Percentiles rank a stretch among this genome's conserved stretches.
These are phyloP conservation scores for Vespertilio murinus DNA, from an alignment of 2,797 vertebrate genomes.

Conservation along the genomic window DNA sequence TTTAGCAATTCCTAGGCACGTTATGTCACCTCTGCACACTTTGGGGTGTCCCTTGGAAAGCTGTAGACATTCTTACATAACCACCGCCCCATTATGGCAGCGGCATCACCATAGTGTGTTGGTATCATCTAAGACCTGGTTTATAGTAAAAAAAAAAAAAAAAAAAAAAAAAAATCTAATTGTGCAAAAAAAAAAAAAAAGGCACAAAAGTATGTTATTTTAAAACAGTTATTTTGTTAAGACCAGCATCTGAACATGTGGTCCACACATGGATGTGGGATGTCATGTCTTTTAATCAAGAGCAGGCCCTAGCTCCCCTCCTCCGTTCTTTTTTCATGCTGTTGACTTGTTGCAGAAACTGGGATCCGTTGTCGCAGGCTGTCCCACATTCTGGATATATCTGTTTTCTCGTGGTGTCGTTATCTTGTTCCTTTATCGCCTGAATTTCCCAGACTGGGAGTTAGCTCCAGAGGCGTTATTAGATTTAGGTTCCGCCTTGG, in stretches of 20 bases:
- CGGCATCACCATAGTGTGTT: not conserved
- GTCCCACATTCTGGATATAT: slow-evolving; percentile 58
- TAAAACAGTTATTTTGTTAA: slow-evolving; percentile 13
- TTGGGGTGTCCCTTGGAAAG: not conserved
- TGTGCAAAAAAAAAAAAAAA: not conserved
- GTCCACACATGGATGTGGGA: not conserved
- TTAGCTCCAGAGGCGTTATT: slow-evolving; percentile 23
- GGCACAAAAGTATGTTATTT: not conserved
- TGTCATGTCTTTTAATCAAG: not conserved
- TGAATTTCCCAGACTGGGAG: slow-evolving; percentile 64
- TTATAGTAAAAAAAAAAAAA: not conserved
- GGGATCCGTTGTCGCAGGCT: slow-evolving; percentile 9
- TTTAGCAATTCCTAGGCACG: not conserved
- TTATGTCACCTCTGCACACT: not conserved
- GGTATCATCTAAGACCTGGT: not conserved
- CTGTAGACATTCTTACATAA: not conserved
- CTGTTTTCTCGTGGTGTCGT: slow-evolving; percentile 47
- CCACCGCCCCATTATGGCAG: not conserved
- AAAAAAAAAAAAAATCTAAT: not conserved
- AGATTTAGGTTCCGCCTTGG: not conserved
- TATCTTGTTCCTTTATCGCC: slow-evolving; percentile 51
- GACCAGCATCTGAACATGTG: not conserved
- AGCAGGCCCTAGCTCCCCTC: not conserved
- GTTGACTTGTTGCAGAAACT: slow-evolving; percentile 13
- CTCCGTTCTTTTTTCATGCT: not conserved